Evolutionary conservation across 2,888 invertebrate species (phyloP), one percentile per base, ranked within the genome.

Genomic region (Vesta saturnalis): DNA sequence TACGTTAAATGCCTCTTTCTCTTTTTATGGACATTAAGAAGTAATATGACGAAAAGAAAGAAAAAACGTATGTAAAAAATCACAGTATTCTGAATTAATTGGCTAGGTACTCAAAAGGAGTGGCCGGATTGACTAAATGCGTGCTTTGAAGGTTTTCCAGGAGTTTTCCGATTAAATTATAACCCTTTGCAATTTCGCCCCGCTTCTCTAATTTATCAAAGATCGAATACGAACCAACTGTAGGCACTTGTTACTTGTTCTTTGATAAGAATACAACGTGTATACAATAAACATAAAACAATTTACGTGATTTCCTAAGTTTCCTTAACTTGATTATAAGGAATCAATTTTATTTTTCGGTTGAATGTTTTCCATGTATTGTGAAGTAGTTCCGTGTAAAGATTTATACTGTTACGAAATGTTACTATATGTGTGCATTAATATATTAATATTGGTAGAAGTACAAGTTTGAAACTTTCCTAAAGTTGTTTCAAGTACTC

Each of bases 111-210:
- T 69, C 54, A 49, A 58, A 72, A 77, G 80, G 81, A 77, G 80
- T 73, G 80, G 81, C 74, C 76, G 74, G 79, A 82, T 81, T 81
- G 81, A 81, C 80, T 80, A 82, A 81, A 83, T 82, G 83, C 83
- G 83, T 83, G 83, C 78, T 78, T 71, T 61, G 77, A 78, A 78
- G 81, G 77, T 78, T 82, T 80, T 80, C 77, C 70, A 71, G 47
- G 78, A 77, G 73, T 75, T 79, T 82, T 80, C 77, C 80, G 80
- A 82, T 82, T 83, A 82, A 83, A 83, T 83, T 83, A 82, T 82
- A 81, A 81, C 79, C 78, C 79, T 78, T 81, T 78, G 80, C 77
- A 77, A 78, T 80, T 79, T 74, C 77, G 71, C 79, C 78, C 77
- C 72, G 67, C 72, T 72, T 67, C 62, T 62, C 56, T 72, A 71